phyloP scores from a whole-genome alignment of 2,888 invertebrate genomes.

The Pogonocherus hispidulus region DNA sequence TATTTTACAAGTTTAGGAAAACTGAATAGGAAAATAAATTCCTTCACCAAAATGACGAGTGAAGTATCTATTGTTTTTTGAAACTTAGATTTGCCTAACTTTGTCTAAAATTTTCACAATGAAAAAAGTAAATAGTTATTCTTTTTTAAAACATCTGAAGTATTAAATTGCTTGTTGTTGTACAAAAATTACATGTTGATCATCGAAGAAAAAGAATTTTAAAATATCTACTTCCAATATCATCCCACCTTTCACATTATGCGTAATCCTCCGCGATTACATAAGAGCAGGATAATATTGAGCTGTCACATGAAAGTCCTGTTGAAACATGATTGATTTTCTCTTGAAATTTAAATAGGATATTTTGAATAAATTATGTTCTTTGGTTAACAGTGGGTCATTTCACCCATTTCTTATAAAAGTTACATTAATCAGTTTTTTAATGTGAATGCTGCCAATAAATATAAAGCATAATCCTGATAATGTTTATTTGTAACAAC shows the following conservation, averaged over 20 bases:
- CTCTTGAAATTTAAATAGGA: neutral
- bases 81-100: too few relatives aligned
- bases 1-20: too few relatives aligned
- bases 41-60: too few relatives aligned
- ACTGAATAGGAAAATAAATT: too few relatives aligned
- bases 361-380: constrained; percentile 1
- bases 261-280: neutral
- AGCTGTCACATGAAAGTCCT: constrained; percentile 4
- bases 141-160: too few relatives aligned
- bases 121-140: too few relatives aligned
- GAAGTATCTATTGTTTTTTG: too few relatives aligned
- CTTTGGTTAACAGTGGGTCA: neutral
- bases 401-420: neutral
- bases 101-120: too few relatives aligned
- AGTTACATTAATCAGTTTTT: neutral
- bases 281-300: neutral
- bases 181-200: too few relatives aligned
- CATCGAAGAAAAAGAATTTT: neutral
- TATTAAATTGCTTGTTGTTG: too few relatives aligned
- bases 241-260: neutral
- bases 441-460: neutral
- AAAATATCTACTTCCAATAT: neutral
- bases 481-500: neutral
- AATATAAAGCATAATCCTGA: neutral
- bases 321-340: neutral